A percentile compares a stretch with the other conserved stretches of the same genome.
These are phyloP conservation scores for Cynaeus angustus DNA, from an alignment of 2,888 invertebrate genomes.

Conservation along the genomic window DNA sequence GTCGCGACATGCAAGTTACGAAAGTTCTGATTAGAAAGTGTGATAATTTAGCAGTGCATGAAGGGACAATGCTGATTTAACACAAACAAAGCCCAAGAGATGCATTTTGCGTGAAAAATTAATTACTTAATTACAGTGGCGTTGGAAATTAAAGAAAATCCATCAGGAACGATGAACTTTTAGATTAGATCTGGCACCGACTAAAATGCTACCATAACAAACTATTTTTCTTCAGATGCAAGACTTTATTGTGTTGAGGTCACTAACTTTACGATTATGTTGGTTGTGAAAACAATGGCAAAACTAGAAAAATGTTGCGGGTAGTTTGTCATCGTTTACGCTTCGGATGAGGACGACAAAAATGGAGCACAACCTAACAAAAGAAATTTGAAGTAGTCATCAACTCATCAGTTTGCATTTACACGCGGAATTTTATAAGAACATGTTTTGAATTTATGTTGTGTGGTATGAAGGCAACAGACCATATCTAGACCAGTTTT, in stretches of 20 bases:
- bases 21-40: conserved; percentile 52
- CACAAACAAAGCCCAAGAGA: conserved; percentile 24
- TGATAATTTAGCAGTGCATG: conserved; percentile 46
- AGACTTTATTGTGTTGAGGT: conserved; percentile 34
- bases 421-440: neutral
- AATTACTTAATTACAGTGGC: conserved; percentile 16
- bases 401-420: conserved; percentile 30
- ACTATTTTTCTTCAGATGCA: conserved; percentile 32
- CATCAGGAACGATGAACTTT: conserved; percentile 1
- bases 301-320: conserved; percentile 25
- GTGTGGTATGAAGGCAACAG: conserved; percentile 53
- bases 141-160: neutral
- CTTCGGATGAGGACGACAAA: conserved; percentile 19
- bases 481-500: conserved; percentile 60
- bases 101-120: conserved; percentile 29
- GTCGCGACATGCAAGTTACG: conserved; percentile 34
- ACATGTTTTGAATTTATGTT: conserved; percentile 34
- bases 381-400: conserved; percentile 29
- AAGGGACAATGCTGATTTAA: conserved; percentile 26
- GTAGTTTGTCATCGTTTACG: conserved; percentile 41
- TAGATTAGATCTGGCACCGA: neutral
- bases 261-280: conserved; percentile 29
- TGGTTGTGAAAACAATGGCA: conserved; percentile 29
- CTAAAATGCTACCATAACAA: neutral
- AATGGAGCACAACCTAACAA: conserved; percentile 14